Percentiles rank a stretch among this genome's conserved stretches.
phyloP scores from a whole-genome alignment of 2,888 invertebrate genomes.

The Platycheirus rosarum region DNA sequence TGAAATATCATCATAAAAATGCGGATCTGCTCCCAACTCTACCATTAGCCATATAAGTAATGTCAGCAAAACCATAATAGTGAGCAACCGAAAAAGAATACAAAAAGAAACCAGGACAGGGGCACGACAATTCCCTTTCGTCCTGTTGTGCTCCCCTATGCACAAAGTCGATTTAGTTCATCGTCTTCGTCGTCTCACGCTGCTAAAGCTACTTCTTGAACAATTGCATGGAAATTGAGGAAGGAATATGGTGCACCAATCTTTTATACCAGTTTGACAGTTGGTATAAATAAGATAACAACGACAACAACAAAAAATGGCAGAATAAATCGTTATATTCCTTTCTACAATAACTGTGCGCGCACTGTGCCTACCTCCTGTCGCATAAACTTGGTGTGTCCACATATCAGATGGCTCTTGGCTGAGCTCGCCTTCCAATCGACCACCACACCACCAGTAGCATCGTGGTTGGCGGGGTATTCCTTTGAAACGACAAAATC shows the following conservation, averaged over 20 bases:
- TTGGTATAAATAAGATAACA: constrained; percentile 61
- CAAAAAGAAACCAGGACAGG: constrained; percentile 39
- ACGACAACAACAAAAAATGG: constrained; percentile 7
- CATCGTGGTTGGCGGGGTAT: constrained; percentile 14
- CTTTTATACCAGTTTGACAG: constrained; percentile 67
- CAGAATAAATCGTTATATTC: constrained; percentile 38
- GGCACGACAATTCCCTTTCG: too few relatives aligned
- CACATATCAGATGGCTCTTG: constrained; percentile 63
- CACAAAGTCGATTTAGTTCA: constrained; percentile 52
- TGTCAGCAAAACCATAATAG: constrained; percentile 61
- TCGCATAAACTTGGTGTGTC: constrained; percentile 42
- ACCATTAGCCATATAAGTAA: constrained; percentile 67
- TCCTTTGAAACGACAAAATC: constrained; percentile 57
- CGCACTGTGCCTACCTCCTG: constrained; percentile 23
- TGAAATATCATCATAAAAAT: constrained; percentile 66
- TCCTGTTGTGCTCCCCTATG: not conserved
- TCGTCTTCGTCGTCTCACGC: not conserved
- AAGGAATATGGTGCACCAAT: constrained; percentile 66
- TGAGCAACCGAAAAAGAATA: constrained; percentile 49
- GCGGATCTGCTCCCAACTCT: constrained; percentile 31
- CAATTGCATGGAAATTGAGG: constrained; percentile 72
- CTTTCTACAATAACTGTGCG: constrained; percentile 18
- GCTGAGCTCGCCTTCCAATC: constrained; percentile 26
- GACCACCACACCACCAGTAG: not conserved
- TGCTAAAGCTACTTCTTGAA: constrained; percentile 12